Base-by-base conservation (phyloP, 2,888 invertebrate species). In the Leucoptera coffeella region DNA sequence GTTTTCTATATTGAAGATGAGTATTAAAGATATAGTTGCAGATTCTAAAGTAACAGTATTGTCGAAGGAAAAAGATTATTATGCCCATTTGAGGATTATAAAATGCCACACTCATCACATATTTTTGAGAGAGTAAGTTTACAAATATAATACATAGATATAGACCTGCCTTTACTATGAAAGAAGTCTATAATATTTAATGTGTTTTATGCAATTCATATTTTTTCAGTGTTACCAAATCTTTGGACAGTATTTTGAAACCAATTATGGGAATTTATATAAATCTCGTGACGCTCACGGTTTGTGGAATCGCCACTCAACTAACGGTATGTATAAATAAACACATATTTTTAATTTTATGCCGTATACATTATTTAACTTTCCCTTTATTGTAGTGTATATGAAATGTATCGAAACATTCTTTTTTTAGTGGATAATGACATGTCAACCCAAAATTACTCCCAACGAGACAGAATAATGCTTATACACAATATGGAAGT, bases 221-320 rank as follows among this genome's bases (percentile, higher is more conserved):
- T n/a, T n/a, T n/a, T 54, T 50, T 34, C 40, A 62, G 62, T 12
- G 37, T 38, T 11, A 40, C 51, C 2, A 34, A 30, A 2, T 39
- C 48, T 17, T 37, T 62, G 7, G 44, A 45, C 20, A 36, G 33
- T 7, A 31, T 57, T 15, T 32, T 59, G 12, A 41, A 37, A 27
- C 36, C 43, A 26, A 51, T 60, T 19, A 34, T 64, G 27, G 64
- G 61, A 11, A 40, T 58, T n/a, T 65, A 64, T 38, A 56, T 54
- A 29, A 40, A 51, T 5, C 25, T 56, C 5, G 51, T 54, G 1
- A 52, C 58, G 3, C 29, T 61, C 2, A 58, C 58, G 3, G 26
- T 65, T 7, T 64, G 64, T 30, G 45, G 48, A 2, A 50, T 57
- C n/a, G 59, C 60, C 4, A 35, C 64, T 4, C 42, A 52, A 26